These are phyloP conservation scores for Chloromyia formosa DNA, from an alignment of 2,888 invertebrate genomes.

Conservation along the genomic window DNA sequence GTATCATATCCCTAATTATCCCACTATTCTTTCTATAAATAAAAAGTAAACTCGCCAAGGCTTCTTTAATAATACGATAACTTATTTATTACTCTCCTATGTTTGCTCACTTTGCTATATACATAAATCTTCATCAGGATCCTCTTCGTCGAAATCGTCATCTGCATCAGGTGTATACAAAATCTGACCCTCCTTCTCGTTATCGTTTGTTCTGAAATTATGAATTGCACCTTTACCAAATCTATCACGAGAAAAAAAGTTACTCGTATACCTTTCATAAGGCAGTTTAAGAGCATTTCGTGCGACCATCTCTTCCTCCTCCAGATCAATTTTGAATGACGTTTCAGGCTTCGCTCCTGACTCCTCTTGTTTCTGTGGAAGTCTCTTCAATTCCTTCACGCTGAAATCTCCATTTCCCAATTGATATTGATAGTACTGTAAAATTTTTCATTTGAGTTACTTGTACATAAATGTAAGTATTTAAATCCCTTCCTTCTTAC, in stretches of 20 bases:
- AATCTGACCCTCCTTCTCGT: constrained; percentile 70
- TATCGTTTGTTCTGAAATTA: constrained; percentile 56
- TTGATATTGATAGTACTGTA: constrained; percentile 56
- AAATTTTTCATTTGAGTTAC: no score
- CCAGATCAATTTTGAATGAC: constrained; percentile 63
- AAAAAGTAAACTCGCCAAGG: no score
- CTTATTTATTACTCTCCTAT: no score
- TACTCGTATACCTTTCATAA: constrained; percentile 59
- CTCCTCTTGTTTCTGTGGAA: constrained; percentile 48
- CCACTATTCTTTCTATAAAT: no score
- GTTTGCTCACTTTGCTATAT: no score
- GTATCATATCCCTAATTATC: no score
- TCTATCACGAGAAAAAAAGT: not conserved
- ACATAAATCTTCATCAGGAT: constrained; percentile 86
- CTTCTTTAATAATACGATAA: no score
- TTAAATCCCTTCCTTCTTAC: constrained; percentile 46
- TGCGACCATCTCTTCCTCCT: constrained; percentile 62
- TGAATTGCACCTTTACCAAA: not conserved
- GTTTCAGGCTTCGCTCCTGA: constrained; percentile 47
- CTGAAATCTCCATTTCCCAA: constrained; percentile 56
- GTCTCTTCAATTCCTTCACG: constrained; percentile 49
- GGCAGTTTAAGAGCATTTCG: constrained; percentile 62
- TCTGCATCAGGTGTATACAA: constrained; percentile 79
- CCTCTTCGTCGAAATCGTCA: constrained; percentile 87
- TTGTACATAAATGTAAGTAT: not conserved